Conservation (phyloP, 2,888 invertebrate genomes). For the Ariolimax columbianus region DNA sequence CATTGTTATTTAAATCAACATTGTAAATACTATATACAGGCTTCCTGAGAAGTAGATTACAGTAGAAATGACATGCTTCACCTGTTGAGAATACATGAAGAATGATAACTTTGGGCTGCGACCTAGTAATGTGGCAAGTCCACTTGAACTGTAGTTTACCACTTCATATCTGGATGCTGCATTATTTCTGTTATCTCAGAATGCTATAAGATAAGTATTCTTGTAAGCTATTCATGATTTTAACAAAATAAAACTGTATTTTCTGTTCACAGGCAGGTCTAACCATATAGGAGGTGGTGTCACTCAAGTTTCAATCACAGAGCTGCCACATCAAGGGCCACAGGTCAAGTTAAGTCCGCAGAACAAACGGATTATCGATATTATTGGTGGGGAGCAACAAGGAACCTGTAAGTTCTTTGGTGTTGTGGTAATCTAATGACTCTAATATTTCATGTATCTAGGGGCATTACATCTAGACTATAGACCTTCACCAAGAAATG, state of each 20-base stretch:
- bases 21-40: too few relatives aligned
- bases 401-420: conserved; percentile 41
- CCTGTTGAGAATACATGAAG: too few relatives aligned
- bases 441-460: too few relatives aligned
- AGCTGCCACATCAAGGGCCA: conserved; percentile 57
- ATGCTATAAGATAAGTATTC: neutral
- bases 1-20: too few relatives aligned
- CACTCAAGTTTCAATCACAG: conserved; percentile 58
- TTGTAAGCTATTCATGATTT: neutral
- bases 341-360: conserved; percentile 60
- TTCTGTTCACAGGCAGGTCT: conserved; percentile 8
- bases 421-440: neutral
- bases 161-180: too few relatives aligned
- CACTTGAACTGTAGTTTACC: too few relatives aligned
- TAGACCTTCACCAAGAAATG: too few relatives aligned
- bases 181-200: neutral
- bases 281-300: conserved; percentile 24
- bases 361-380: conserved; percentile 63
- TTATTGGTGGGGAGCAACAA: conserved; percentile 54
- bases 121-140: too few relatives aligned
- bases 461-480: too few relatives aligned
- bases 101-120: too few relatives aligned
- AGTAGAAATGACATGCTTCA: too few relatives aligned
- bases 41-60: too few relatives aligned
- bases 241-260: neutral